Evolutionary conservation across 2,888 invertebrate genomes (phyloP).

Genomic region (Drosophila rellima): DNA sequence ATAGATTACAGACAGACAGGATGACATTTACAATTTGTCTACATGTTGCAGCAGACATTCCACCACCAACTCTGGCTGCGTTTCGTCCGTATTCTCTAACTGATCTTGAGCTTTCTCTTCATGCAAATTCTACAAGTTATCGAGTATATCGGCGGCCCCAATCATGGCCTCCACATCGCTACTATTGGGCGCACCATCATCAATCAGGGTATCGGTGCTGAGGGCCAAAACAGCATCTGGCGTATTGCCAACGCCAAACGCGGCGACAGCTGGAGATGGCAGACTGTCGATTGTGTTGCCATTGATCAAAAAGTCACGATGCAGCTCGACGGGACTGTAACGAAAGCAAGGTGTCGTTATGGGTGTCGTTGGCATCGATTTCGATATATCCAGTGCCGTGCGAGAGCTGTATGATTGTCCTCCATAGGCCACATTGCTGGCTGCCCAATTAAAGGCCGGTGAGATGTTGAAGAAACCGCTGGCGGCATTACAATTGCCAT

Average conservation of each 20-base stretch:
- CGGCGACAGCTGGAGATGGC: conserved; percentile 69
- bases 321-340: conserved; percentile 86
- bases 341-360: conserved; percentile 87
- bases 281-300: conserved; percentile 87
- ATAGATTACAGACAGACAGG: conserved; percentile 16
- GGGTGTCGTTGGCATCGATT: conserved; percentile 93
- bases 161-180: conserved; percentile 84
- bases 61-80: conserved; percentile 56
- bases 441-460: conserved; percentile 56
- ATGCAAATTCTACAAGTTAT: conserved; percentile 84
- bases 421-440: conserved; percentile 39
- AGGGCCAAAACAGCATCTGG: conserved; percentile 51
- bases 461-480: conserved; percentile 65
- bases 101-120: conserved; percentile 77
- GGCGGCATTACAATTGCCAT: conserved; percentile 45
- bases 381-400: conserved; percentile 87
- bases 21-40: conserved; percentile 71
- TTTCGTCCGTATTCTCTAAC: conserved; percentile 25
- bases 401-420: conserved; percentile 58
- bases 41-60: conserved; percentile 80
- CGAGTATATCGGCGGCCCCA: conserved; percentile 83
- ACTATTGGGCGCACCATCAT: conserved; percentile 62
- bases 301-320: conserved; percentile 88
- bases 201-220: conserved; percentile 70
- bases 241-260: conserved; percentile 41